Evolutionary conservation across 2,888 invertebrate genomes (phyloP).

Genomic region (Rapana venosa): DNA sequence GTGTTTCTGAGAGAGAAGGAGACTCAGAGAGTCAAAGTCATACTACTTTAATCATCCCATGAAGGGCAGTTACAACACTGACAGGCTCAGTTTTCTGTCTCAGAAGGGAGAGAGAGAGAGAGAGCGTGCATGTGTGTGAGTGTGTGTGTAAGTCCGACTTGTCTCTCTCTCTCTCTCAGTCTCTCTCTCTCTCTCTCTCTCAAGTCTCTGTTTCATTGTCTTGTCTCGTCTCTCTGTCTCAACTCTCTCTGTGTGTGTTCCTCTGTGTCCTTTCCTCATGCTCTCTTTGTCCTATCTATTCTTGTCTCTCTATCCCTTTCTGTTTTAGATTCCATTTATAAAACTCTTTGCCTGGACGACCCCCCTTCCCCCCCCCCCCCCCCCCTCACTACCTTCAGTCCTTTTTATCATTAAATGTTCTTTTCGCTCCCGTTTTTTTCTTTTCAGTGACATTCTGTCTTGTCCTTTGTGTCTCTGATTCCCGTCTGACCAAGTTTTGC

Average conservation of each 20-base stretch:
- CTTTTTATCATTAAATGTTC: not conserved
- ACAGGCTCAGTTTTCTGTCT: no score
- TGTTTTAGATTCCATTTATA: not conserved
- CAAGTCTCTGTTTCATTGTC: not conserved
- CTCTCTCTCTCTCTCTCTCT: not conserved
- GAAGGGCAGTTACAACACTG: no score
- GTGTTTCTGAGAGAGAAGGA: no score
- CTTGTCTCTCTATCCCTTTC: not conserved
- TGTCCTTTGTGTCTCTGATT: no score
- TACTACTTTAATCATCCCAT: no score
- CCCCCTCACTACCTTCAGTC: not conserved
- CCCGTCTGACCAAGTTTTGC: no score
- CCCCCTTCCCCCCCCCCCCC: not conserved
- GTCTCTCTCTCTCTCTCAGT: constrained; percentile 19
- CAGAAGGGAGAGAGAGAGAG: no score
- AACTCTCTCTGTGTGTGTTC: constrained; percentile 1
- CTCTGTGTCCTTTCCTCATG: not conserved
- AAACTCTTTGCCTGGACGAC: no score
- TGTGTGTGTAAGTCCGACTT: not conserved
- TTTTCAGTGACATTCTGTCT: no score
- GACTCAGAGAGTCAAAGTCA: no score
- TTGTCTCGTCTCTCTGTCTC: not conserved
- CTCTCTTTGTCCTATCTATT: not conserved
- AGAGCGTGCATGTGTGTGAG: not conserved
- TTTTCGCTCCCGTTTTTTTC: not conserved